Base-by-base conservation (phyloP, 2,797 vertebrate species). In the Distichodus sexfasciatus region DNA sequence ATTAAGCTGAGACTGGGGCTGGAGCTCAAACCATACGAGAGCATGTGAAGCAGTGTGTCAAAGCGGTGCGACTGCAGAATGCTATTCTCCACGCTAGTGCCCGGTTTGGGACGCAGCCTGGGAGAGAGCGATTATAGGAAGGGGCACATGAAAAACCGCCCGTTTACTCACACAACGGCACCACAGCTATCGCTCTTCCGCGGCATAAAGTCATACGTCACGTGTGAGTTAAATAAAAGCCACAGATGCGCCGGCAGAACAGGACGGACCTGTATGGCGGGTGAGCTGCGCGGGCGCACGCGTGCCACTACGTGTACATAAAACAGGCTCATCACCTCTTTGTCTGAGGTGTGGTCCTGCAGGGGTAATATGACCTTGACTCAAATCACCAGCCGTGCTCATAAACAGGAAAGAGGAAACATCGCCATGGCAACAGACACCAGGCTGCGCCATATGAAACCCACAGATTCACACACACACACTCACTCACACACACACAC, bases 341-440 rank as follows among this genome's bases (percentile, higher is more conserved):
- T 76, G 75, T 79, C 33, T 71, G 71, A 81, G 79, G 76, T 74
- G 76, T 72, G 68, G 74, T 77, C 79, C 74, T 81, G 79, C 76
- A 80, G 83, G 86, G 83, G 84, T 86, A 87, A 88, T 84, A 88
- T 90, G 91, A 92, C 90, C 91, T 91, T 90, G 86, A 92, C 92
- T 94, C 90, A 90, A 86, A 85, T 93, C 91, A 91, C 90, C 84
- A 87, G 83, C 86, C 84, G 79, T 62, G 87, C 90, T 89, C 83
- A 74, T 86, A 90, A 91, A 87, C 89, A 91, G 90, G 89, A 89
- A 92, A 89, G 89, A 94, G 92, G 94, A 95, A 95, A 89, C 86
- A 89, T 92, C 89, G 66, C 92, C 89, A 93, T 94, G 91, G 91
- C 91, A 94, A 96, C 93, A 84, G 86, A 92, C 79, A 81, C 74